Evolutionary conservation across 2,113 vertebrate species (phyloP).

Genomic region (Grantiella picta): DNA sequence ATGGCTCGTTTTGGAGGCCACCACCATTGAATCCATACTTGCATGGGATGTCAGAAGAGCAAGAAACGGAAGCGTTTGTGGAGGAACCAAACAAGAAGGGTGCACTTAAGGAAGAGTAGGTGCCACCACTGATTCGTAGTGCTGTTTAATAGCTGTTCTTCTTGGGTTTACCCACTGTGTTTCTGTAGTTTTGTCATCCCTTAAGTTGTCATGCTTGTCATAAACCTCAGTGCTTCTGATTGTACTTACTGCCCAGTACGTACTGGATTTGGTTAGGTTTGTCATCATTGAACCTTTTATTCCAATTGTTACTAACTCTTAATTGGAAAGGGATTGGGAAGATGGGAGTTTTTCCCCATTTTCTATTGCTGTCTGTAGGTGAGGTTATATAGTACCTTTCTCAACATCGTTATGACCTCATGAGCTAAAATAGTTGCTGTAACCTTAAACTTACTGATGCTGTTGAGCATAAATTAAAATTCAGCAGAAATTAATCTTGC

Average conservation of each 20-base stretch:
- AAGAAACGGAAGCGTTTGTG: conserved; percentile 87
- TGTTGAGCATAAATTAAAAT: neutral
- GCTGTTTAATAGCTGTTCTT: neutral
- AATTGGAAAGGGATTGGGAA: neutral
- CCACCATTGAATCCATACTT: conserved; percentile 95
- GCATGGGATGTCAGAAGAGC: conserved; percentile 93
- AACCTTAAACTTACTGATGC: neutral
- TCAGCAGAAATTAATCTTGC: neutral
- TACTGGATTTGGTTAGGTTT: neutral
- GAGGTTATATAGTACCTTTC: neutral
- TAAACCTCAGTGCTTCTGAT: neutral
- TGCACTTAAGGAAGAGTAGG: conserved; percentile 95
- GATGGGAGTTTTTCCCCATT: neutral
- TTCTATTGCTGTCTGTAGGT: neutral
- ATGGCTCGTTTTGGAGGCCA: conserved; percentile 95
- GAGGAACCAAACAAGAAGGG: conserved; percentile 93
- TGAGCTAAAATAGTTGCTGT: neutral
- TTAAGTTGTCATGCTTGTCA: neutral
- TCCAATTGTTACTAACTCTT: neutral
- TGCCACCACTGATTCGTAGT: neutral
- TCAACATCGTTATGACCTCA: neutral
- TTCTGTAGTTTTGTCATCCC: neutral
- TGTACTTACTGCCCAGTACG: neutral
- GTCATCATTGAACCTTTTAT: neutral
- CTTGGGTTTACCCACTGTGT: neutral